These are phyloP conservation scores for Griposia aprilina DNA, from an alignment of 2,888 invertebrate species.

Conservation along the genomic window DNA sequence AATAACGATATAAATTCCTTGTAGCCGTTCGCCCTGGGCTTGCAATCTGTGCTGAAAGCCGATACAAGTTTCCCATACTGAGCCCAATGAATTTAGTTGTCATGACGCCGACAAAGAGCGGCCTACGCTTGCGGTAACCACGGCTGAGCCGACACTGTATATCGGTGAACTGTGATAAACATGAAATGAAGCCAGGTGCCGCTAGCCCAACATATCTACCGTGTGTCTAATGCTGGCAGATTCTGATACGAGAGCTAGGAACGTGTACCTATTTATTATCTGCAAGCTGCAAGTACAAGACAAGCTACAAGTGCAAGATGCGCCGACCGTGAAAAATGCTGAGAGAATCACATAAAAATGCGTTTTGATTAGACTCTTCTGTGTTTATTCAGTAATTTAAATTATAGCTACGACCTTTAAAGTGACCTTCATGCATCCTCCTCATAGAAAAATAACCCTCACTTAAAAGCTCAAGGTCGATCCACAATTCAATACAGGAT, in stretches of 20 bases:
- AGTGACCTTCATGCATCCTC: background rate
- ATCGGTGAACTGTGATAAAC: conserved; percentile 57
- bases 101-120: conserved; percentile 75
- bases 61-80: conserved; percentile 62
- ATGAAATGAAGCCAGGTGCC: conserved; percentile 53
- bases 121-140: conserved; percentile 68
- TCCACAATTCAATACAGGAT: background rate
- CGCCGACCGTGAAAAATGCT: conserved; percentile 1
- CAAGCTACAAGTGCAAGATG: conserved; percentile 31
- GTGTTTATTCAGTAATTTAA: background rate
- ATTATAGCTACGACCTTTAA: background rate
- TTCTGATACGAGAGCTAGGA: conserved; percentile 44
- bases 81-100: conserved; percentile 78
- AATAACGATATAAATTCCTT: conserved; percentile 69
- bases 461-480: background rate
- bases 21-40: conserved; percentile 68
- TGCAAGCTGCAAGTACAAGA: conserved; percentile 26
- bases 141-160: conserved; percentile 35
- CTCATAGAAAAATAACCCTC: background rate
- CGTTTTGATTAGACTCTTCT: background rate
- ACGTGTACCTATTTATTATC: conserved; percentile 56
- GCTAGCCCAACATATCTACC: conserved; percentile 50
- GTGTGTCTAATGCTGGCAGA: conserved; percentile 38
- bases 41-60: conserved; percentile 58
- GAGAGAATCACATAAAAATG: background rate